Base-by-base conservation (phyloP, 2,888 invertebrate species). In the Caenorhabditis becei region DNA sequence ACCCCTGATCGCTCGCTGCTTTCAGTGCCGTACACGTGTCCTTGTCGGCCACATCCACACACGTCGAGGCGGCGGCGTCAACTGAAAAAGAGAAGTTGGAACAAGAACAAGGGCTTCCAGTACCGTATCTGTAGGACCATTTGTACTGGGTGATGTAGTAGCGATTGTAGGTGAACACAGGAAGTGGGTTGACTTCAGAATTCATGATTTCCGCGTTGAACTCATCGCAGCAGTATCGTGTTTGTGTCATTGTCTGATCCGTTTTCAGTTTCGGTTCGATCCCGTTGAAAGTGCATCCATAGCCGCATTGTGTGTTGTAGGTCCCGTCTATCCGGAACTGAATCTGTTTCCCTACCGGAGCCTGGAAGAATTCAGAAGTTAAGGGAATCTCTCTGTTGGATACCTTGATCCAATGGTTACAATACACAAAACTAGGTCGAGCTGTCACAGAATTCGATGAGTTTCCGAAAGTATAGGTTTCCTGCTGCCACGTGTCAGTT, bases 201-300 rank as follows among this genome's bases (percentile, higher is more conserved):
- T 37, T 65, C 54, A 74, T 53, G 3, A 80, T 53, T 20, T 77
- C 51, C 28, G 69, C 74, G 20, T 74, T 72, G 67, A 80, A 84
- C 51, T 84, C 84, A 11, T 58, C 28, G 44, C 84, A 84, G 28
- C 84, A 84, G 24, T 67, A 78, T 7, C 75, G 41, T 1, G 71
- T 18, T 24, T 80, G 72, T 8, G 80, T 80, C 41, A 54, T 41
- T 10, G 72, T 77, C 66, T 62, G 54, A 62, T 80, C 80, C 1
- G 23, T 18, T 23, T 71, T 71, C 24, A 80, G 16, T 20, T 70
- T 80, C 10, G 77, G 77, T n/a, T 84, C 84, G 37, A 84, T 65
- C 51, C 85, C 85, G 72, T 83, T 83, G 61, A 80, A 85, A 5
- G 63, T 63, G 47, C 85, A 85, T 4, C 82, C 81, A 44, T 79